Conservation (phyloP, 2,888 invertebrate species). For the Belgica antarctica region DNA sequence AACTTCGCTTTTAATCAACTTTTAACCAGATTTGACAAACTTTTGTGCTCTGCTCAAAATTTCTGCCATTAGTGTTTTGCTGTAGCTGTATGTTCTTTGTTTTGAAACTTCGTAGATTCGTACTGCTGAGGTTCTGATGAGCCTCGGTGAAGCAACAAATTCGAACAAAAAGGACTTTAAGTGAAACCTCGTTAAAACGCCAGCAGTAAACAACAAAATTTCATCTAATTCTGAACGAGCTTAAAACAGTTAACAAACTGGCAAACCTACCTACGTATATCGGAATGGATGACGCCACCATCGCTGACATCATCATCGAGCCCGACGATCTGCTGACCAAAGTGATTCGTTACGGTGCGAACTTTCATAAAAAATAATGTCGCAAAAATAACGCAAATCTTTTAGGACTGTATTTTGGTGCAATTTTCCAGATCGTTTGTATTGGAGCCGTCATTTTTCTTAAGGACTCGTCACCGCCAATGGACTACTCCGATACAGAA, state of each 20-base stretch:
- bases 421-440: slow-evolving; percentile 38
- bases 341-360: slow-evolving; percentile 31
- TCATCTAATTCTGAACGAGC: too few relatives aligned
- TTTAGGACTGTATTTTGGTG: slow-evolving; percentile 35
- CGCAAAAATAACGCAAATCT: neutral
- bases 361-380: neutral
- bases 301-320: slow-evolving; percentile 34
- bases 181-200: too few relatives aligned
- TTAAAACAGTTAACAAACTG: neutral
- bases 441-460: slow-evolving; percentile 35
- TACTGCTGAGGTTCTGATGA: too few relatives aligned
- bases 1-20: slow-evolving; percentile 40
- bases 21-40: slow-evolving; percentile 27
- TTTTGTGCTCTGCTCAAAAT: slow-evolving; percentile 35
- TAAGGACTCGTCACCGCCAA: neutral
- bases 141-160: too few relatives aligned
- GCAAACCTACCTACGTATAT: neutral
- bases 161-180: too few relatives aligned
- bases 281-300: slow-evolving; percentile 26
- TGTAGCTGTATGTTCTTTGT: slow-evolving; percentile 57
- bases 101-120: too few relatives aligned
- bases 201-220: too few relatives aligned
- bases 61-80: slow-evolving; percentile 50
- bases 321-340: slow-evolving; percentile 36
- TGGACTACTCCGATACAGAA: slow-evolving; percentile 34